These are phyloP conservation scores for Dendrolimus punctatus DNA, from an alignment of 1,140 invertebrate genomes.

Conservation along the genomic window DNA sequence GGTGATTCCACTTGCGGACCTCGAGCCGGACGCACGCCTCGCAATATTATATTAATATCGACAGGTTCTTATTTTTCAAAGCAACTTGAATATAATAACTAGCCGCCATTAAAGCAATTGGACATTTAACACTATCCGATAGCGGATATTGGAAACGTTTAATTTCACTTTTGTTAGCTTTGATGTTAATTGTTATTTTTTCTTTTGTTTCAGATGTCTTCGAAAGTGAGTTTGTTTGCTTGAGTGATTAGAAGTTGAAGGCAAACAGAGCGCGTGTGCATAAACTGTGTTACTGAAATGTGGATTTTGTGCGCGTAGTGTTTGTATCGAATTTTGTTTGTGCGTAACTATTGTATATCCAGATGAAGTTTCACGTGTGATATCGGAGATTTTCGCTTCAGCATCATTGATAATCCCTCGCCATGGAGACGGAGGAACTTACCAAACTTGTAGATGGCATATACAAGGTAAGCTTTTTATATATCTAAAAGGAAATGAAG, in stretches of 20 bases:
- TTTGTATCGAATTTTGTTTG: conserved; percentile 47
- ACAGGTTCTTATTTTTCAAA: no score
- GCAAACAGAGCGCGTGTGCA: conserved; percentile 20
- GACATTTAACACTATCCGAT: no score
- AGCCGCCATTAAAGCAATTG: background rate
- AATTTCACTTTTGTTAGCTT: conserved; percentile 5
- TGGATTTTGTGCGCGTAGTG: conserved; percentile 60
- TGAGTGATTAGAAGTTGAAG: conserved; percentile 34
- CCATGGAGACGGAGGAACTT: conserved; percentile 90
- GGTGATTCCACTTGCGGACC: conserved; percentile 47
- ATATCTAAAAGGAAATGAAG: no score
- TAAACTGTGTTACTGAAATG: conserved; percentile 48
- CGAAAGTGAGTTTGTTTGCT: conserved; percentile 39
- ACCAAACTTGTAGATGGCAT: conserved; percentile 92
- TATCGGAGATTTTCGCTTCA: conserved; percentile 30
- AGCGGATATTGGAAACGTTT: no score
- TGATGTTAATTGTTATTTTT: conserved; percentile 24
- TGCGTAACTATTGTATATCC: conserved; percentile 37
- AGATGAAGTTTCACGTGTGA: conserved; percentile 62
- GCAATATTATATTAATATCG: background rate
- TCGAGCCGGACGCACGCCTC: conserved; percentile 19
- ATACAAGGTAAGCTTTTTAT: conserved; percentile 80
- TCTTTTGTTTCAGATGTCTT: conserved; percentile 62
- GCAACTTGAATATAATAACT: background rate
- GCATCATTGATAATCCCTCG: conserved; percentile 36